Evolutionary conservation across 2,113 vertebrate species (phyloP).

Genomic region (Zosterops lateralis): DNA sequence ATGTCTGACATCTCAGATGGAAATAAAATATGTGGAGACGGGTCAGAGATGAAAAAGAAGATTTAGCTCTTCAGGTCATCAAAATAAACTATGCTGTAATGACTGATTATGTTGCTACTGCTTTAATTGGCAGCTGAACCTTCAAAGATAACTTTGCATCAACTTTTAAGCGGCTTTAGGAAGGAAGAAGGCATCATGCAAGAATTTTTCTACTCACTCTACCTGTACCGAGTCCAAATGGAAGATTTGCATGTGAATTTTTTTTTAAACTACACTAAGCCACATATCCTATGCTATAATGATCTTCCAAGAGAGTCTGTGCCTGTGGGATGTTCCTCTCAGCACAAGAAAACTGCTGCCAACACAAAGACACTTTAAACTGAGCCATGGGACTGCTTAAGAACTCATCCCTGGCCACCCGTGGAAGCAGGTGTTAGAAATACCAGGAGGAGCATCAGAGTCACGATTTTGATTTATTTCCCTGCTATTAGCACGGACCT

Average conservation of each 20-base stretch:
- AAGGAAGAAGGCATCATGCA: not conserved
- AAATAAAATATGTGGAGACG: not conserved
- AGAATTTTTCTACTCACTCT: not conserved
- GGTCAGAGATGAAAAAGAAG: slow-evolving; percentile 17
- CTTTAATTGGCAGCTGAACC: not conserved
- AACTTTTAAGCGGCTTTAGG: slow-evolving; percentile 1
- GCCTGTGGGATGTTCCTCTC: not conserved
- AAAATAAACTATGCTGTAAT: not conserved
- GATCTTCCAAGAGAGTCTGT: not conserved
- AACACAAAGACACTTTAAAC: not conserved
- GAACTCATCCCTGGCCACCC: not conserved
- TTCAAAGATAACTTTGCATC: slow-evolving; percentile 25
- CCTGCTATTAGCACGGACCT: not conserved
- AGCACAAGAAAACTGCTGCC: not conserved
- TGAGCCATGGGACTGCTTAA: not conserved
- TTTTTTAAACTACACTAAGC: not conserved
- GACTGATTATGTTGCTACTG: not conserved
- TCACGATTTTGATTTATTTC: not conserved
- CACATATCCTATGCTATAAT: not conserved
- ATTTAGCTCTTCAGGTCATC: not conserved
- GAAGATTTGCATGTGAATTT: not conserved
- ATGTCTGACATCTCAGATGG: not conserved
- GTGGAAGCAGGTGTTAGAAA: not conserved
- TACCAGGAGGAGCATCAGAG: fast-evolving
- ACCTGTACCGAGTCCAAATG: not conserved